phyloP scores from a whole-genome alignment of 1,140 invertebrate species.

The Ips nitidus region DNA sequence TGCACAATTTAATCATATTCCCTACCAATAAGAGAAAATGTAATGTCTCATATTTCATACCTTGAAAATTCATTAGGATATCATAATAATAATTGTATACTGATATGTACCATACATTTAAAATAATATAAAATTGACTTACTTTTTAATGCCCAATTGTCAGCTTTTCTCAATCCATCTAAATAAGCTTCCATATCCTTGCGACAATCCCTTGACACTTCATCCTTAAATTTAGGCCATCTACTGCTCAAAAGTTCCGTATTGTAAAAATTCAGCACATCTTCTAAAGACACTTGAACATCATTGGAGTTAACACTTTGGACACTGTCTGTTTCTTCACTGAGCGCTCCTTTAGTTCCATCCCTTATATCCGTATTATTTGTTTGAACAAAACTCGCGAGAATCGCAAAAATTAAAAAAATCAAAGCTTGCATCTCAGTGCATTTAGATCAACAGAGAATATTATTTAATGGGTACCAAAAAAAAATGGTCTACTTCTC shows the following conservation, averaged over 20 bases:
- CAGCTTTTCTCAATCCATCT: constrained; percentile 60
- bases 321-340: constrained; percentile 26
- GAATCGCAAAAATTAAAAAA: constrained; percentile 8
- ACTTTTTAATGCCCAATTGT: constrained; percentile 76
- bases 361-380: constrained; percentile 7
- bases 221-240: constrained; percentile 50
- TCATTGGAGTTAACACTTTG: constrained; percentile 40
- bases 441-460: neutral
- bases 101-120: neutral
- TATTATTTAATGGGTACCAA: constrained; percentile 6
- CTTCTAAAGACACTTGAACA: constrained; percentile 47
- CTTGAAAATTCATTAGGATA: no score
- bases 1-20: neutral
- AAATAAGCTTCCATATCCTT: constrained; percentile 66
- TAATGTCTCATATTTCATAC: neutral
- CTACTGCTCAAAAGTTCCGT: constrained; percentile 51
- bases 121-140: constrained; percentile 47
- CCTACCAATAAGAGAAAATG: neutral
- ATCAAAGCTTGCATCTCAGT: neutral
- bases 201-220: constrained; percentile 54
- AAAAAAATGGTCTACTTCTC: neutral
- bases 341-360: neutral
- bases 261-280: constrained; percentile 56
- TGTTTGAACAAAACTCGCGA: neutral
- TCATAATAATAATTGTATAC: neutral